A percentile compares a stretch with the other conserved stretches of the same genome.
These are phyloP conservation scores for Stichopus horrens DNA, from an alignment of 53 echinoderm and acorn worm genomes.

Conservation along the genomic window DNA sequence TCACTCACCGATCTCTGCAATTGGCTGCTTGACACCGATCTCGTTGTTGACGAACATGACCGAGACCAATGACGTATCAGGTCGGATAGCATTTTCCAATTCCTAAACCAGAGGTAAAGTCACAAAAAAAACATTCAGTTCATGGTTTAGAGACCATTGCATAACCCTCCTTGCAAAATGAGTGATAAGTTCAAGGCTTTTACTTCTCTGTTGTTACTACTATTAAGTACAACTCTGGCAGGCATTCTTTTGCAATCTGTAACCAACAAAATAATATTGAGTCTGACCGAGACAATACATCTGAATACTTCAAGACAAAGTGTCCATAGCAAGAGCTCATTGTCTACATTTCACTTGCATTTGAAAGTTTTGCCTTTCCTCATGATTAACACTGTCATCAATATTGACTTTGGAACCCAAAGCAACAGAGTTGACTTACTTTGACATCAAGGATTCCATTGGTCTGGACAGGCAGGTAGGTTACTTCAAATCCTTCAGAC, in stretches of 20 bases:
- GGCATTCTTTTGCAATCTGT: too few species aligned
- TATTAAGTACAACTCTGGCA: too few species aligned
- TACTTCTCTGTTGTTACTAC: too few species aligned
- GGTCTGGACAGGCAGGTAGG: slow-evolving; percentile 87
- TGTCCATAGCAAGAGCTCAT: too few species aligned
- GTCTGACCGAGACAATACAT: too few species aligned
- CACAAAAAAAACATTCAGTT: not conserved
- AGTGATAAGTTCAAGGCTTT: too few species aligned
- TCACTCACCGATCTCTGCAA: slow-evolving; percentile 75
- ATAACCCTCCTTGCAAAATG: not conserved
- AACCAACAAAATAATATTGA: too few species aligned
- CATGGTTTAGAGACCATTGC: not conserved
- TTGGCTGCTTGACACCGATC: slow-evolving; percentile 90
- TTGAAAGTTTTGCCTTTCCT: too few species aligned
- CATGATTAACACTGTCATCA: too few species aligned
- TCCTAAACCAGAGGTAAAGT: slow-evolving; percentile 44
- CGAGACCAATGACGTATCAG: slow-evolving; percentile 85
- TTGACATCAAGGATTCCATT: slow-evolving; percentile 87
- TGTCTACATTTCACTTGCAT: too few species aligned
- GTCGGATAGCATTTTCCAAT: slow-evolving; percentile 80
- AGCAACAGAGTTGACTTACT: slow-evolving; percentile 38
- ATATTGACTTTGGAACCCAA: too few species aligned
- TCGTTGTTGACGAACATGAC: slow-evolving; percentile 97
- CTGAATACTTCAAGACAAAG: too few species aligned
- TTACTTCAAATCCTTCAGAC: slow-evolving; percentile 90